Evolutionary conservation across 2,888 invertebrate species (phyloP), one percentile per base, ranked within the genome.

Genomic region (Aricia artaxerxes): DNA sequence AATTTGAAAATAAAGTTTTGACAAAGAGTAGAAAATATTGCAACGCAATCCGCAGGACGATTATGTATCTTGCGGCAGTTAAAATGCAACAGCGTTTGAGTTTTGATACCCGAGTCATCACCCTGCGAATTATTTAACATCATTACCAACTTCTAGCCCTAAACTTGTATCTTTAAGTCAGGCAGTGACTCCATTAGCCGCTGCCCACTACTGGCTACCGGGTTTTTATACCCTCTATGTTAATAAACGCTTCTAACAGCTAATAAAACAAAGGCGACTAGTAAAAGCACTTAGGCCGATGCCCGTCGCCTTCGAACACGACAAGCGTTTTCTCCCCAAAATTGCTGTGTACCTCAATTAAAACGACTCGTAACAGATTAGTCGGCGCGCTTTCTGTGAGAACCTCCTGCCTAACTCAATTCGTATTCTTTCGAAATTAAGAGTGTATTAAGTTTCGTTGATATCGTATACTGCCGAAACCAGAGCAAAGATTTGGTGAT

Each of bases 401-500:
- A 69, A 38, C 13, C 69, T 4, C 13, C 35, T 69, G 5, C 13
- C 35, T 69, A 31, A 35, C 31, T 69, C 31, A 69, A 69, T 69
- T 35, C 38, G 35, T 69, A 38, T 69, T 69, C 35, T 35, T 38
- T 5, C 35, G 9, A 49, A 49, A 49, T 69, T 5, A 31, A 24
- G n/a, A 61, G 64, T 64, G 31, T 64, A 64, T 64, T 64, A 3
- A 11, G 38, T 69, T 69, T 35, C 69, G 35, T 69, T 13, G 35
- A 38, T 11, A 69, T 38, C 3, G 35, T 69, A 69, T 69, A 24
- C 35, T 13, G 35, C 35, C 69, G 35, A 69, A 69, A 69, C 69
- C 35, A 31, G 75, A 49, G 75, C 49, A 31, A 13, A 31, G 31
- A 35, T 57, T 53, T 57, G 44, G 78, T 80, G 79, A 79, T 80